Percentiles rank a stretch among this genome's conserved stretches.
These are phyloP conservation scores for Calcarius lapponicus DNA, from an alignment of 2,797 vertebrate species.

Conservation along the genomic window DNA sequence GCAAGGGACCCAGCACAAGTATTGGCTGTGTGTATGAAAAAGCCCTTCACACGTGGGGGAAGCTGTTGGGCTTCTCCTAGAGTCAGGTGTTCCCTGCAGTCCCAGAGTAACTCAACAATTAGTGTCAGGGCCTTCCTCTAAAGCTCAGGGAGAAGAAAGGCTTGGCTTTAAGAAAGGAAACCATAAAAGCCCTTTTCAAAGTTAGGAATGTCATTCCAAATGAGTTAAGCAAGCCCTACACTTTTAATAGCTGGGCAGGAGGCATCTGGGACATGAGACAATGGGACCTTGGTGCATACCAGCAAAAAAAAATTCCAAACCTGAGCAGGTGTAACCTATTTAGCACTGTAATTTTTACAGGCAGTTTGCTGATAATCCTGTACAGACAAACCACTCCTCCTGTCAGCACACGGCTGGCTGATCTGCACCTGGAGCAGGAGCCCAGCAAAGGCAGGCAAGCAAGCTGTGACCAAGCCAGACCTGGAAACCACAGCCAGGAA, in stretches of 20 bases:
- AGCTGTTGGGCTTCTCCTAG: background rate
- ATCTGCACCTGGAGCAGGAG: background rate
- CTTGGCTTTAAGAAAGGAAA: background rate
- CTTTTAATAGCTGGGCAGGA: background rate
- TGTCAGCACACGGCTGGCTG: accelerated
- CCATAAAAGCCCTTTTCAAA: constrained; percentile 4
- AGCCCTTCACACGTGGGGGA: accelerated
- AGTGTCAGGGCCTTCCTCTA: background rate
- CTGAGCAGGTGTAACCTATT: background rate
- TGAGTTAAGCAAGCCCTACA: background rate
- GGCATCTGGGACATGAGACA: background rate
- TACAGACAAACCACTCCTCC: background rate
- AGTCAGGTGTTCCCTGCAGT: background rate
- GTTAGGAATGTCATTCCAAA: background rate
- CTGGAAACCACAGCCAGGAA: background rate
- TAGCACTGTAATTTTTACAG: background rate
- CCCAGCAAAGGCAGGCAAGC: background rate
- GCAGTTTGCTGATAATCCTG: background rate
- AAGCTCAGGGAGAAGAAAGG: background rate
- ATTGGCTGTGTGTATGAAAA: background rate
- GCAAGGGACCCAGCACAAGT: background rate
- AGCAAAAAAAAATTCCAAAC: background rate
- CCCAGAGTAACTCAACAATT: background rate
- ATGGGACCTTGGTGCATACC: background rate
- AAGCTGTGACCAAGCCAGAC: background rate